Base-by-base conservation (phyloP, 2,888 invertebrate genomes). In the Neoaliturus tenellus region DNA sequence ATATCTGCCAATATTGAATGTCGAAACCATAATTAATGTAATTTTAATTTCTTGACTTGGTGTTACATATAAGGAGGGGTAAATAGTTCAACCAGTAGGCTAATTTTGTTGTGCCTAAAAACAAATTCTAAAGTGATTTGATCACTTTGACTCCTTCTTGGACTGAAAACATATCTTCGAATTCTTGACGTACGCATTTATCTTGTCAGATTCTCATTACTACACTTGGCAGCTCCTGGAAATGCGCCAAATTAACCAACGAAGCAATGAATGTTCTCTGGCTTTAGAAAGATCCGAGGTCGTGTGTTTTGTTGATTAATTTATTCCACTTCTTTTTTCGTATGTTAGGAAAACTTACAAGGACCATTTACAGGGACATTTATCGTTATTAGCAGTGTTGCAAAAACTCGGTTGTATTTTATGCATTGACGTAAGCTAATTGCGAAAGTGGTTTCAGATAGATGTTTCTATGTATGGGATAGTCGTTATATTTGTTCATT, bases 261-360 rank as follows among this genome's bases (percentile, higher is more conserved):
- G 55, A 14, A 25, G 3, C 55, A 25, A 25, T 12, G 28, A 31
- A 17, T 17, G 55, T 23, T 55, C 23, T 44, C 55, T 12, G 20
- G 62, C 62, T 62, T 23, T 31, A 51, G 51, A 51, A 48, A 14
- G 17, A 3, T 62, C 4, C 62, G 62, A 62, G 62, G 62, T 28
- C 62, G 62, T 28, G 14, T 25, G 62, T 62, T 62, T 62, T 62
- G 62, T 14, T 31, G 62, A 62, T 62, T 31, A 62, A 62, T 62
- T 28, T 62, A 62, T 62, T 62, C 62, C 23, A 23, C 55, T 62
- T 62, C 25, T 62, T 62, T 62, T 62, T 25, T 10, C 62, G 14
- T 8, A 1, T 62, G 62, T 20, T 58, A 28, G 6, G 31, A 14
- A 62, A 17, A 62, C 62, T 62, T 62, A 62, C 28, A 62, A 55